Percentiles rank a stretch among this genome's conserved stretches.
Conservation (phyloP, 2,113 vertebrate genomes). For the Brienomyrus brachyistius region DNA sequence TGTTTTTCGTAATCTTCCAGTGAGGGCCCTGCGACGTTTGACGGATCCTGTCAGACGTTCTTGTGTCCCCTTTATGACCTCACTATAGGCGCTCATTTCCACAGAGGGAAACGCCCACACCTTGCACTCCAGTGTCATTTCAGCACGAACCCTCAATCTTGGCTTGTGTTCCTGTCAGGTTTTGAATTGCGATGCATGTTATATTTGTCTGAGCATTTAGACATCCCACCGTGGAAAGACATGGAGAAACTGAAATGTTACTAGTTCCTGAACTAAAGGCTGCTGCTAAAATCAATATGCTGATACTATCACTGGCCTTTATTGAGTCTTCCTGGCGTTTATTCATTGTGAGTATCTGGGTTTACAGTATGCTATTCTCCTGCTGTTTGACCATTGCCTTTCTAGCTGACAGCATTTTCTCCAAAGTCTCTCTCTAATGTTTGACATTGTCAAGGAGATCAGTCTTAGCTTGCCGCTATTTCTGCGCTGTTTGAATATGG, state of each 20-base stretch:
- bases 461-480: not conserved
- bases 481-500: not conserved
- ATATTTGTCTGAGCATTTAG: conserved; percentile 55
- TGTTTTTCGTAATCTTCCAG: not conserved
- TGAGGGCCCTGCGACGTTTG: not conserved
- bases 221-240: conserved; percentile 26
- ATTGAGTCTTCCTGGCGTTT: not conserved
- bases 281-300: not conserved
- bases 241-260: not conserved
- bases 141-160: conserved; percentile 29
- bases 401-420: not conserved
- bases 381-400: not conserved
- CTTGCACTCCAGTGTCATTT: conserved; percentile 38
- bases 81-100: conserved; percentile 21
- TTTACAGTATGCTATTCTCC: not conserved
- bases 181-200: conserved; percentile 25
- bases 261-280: not conserved
- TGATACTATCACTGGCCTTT: not conserved
- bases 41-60: not conserved
- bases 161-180: not conserved
- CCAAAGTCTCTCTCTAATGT: not conserved
- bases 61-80: conserved; percentile 27
- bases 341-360: not conserved
- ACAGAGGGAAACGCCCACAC: conserved; percentile 19
- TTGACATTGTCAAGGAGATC: conserved; percentile 13